Conservation (phyloP, 2,888 invertebrate species). For the Nasonia oneida region DNA sequence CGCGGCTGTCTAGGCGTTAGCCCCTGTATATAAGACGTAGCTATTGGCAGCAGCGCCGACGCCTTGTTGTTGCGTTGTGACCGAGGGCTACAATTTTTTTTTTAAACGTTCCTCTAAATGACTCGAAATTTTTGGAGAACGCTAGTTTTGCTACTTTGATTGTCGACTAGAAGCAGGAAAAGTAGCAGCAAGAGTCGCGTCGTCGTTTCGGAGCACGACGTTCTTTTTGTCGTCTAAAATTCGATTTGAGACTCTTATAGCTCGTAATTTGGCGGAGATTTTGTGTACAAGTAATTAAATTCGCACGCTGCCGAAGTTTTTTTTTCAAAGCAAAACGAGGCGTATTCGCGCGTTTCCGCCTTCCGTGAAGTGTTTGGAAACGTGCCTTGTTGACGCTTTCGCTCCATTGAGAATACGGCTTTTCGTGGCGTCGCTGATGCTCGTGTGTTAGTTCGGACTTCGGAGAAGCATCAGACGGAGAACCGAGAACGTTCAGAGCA, state of each 20-base stretch:
- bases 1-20: neutral
- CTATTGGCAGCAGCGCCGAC: neutral
- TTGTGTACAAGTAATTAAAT: neutral
- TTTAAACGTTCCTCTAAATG: no score
- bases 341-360: conserved; percentile 22
- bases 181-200: no score
- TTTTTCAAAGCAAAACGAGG: conserved; percentile 29
- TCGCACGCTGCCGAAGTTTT: neutral
- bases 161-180: no score
- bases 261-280: neutral
- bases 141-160: no score
- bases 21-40: neutral
- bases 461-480: neutral
- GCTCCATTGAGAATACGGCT: neutral
- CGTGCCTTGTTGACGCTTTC: neutral
- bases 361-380: neutral
- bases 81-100: neutral
- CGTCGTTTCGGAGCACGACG: no score
- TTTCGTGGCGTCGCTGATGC: neutral
- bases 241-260: neutral
- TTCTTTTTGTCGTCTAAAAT: neutral
- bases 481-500: neutral
- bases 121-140: no score
- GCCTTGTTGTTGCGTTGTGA: neutral
- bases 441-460: neutral